Conservation (phyloP, 1,140 invertebrate species). For the Capitella teleta region DNA sequence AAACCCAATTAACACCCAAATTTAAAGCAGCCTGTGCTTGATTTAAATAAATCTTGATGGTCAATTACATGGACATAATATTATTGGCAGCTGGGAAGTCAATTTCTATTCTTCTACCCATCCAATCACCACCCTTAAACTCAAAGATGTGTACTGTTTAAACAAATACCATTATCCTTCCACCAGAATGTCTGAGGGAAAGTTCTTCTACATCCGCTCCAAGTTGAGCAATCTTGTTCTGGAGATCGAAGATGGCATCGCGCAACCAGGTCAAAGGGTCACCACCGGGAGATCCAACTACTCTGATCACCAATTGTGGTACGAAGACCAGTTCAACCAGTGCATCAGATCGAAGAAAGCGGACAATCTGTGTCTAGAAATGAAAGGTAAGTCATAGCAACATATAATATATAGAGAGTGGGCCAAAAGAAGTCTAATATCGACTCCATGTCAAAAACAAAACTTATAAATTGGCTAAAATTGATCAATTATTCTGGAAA, state of each 20-base stretch:
- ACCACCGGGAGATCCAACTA: neutral
- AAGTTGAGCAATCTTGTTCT: constrained; percentile 6
- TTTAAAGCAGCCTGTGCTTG: too few relatives aligned
- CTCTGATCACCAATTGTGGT: constrained; percentile 7
- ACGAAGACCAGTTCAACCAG: neutral
- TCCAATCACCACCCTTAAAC: too few relatives aligned
- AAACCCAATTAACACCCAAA: too few relatives aligned
- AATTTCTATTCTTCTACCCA: too few relatives aligned
- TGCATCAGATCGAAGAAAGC: constrained; percentile 7
- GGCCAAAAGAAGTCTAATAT: neutral
- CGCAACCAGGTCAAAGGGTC: neutral
- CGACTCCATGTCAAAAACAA: neutral
- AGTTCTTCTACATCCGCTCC: constrained; percentile 2
- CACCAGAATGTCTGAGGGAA: constrained; percentile 1
- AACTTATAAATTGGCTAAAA: too few relatives aligned
- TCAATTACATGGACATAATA: too few relatives aligned
- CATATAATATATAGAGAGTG: neutral
- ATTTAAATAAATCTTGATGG: too few relatives aligned
- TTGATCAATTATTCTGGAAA: too few relatives aligned
- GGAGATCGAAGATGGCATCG: constrained; percentile 2
- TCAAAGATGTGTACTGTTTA: too few relatives aligned
- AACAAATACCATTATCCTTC: too few relatives aligned
- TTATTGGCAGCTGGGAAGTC: too few relatives aligned
- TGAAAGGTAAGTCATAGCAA: neutral
- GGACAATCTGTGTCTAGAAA: constrained; percentile 2